Conservation (phyloP, 2,113 vertebrate species). For the Sardina pilchardus region DNA sequence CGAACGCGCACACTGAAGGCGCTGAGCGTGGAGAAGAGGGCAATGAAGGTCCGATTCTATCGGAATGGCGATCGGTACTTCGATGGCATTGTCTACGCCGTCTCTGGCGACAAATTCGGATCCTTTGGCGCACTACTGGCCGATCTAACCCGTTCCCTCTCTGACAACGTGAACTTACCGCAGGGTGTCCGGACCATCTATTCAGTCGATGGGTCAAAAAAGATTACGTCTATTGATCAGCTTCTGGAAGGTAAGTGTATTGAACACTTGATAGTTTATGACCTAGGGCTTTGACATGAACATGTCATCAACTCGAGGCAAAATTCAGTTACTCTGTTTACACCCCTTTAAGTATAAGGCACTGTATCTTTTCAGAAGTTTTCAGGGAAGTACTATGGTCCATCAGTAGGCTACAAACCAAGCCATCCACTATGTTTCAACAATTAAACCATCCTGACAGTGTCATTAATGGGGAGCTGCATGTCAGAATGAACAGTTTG, state of each 20-base stretch:
- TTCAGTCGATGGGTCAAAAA: conserved; percentile 85
- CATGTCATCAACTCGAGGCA: too few relatives aligned
- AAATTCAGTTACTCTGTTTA: too few relatives aligned
- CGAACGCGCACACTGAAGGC: conserved; percentile 94
- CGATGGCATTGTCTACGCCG: conserved; percentile 94
- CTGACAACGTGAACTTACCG: conserved; percentile 96
- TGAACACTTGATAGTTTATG: neutral
- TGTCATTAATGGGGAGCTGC: neutral
- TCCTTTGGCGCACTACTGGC: conserved; percentile 94
- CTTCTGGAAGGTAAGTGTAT: conserved; percentile 85
- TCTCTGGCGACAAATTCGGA: conserved; percentile 90
- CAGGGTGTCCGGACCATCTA: conserved; percentile 98
- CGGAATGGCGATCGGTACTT: conserved; percentile 97
- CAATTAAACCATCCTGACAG: neutral
- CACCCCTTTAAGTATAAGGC: too few relatives aligned
- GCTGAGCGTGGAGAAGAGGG: conserved; percentile 91
- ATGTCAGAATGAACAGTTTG: neutral
- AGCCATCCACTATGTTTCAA: neutral
- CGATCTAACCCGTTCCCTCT: conserved; percentile 93
- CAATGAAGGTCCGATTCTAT: conserved; percentile 97
- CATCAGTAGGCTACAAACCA: neutral
- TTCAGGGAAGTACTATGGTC: neutral
- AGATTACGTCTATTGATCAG: conserved; percentile 84
- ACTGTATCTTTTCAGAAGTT: neutral
- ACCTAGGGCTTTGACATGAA: neutral